These are phyloP conservation scores for Abramis brama DNA, from an alignment of 2,113 vertebrate genomes.

Conservation along the genomic window DNA sequence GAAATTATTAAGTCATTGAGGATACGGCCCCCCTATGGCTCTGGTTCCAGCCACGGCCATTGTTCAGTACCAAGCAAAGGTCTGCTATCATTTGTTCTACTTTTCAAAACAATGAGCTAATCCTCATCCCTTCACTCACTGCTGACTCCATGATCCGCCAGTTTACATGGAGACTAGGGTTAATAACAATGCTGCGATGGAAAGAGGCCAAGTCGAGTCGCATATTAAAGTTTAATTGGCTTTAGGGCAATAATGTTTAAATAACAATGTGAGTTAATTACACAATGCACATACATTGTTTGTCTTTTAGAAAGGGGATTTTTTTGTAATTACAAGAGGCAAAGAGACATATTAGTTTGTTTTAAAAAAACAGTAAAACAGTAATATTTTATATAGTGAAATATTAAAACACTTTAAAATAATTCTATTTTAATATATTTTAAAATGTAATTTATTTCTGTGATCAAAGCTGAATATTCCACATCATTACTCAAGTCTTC, in stretches of 20 bases:
- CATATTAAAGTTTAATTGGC: conserved; percentile 55
- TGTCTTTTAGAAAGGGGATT: background rate
- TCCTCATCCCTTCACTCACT: conserved; percentile 51
- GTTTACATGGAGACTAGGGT: conserved; percentile 48
- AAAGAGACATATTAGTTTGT: background rate
- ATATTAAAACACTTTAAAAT: too few species aligned
- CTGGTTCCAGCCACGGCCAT: conserved; percentile 56
- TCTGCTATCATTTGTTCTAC: conserved; percentile 60
- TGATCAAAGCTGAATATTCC: too few species aligned
- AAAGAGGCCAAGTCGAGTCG: conserved; percentile 31
- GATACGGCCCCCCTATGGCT: conserved; percentile 60
- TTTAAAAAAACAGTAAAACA: too few species aligned
- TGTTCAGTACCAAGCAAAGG: conserved; percentile 60
- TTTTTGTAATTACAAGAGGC: background rate
- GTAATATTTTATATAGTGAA: too few species aligned
- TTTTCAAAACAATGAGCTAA: conserved; percentile 66
- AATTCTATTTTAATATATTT: too few species aligned
- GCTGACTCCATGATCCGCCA: conserved; percentile 64
- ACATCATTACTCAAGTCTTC: too few species aligned
- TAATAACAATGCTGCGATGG: conserved; percentile 57
- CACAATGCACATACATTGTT: background rate
- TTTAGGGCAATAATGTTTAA: conserved; percentile 42
- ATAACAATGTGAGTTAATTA: conserved; percentile 2
- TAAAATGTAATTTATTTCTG: too few species aligned
- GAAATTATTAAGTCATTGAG: conserved; percentile 64